Evolutionary conservation across 2,797 vertebrate genomes (phyloP), one percentile per base, ranked within the genome.

Genomic region (Tangara arthus): DNA sequence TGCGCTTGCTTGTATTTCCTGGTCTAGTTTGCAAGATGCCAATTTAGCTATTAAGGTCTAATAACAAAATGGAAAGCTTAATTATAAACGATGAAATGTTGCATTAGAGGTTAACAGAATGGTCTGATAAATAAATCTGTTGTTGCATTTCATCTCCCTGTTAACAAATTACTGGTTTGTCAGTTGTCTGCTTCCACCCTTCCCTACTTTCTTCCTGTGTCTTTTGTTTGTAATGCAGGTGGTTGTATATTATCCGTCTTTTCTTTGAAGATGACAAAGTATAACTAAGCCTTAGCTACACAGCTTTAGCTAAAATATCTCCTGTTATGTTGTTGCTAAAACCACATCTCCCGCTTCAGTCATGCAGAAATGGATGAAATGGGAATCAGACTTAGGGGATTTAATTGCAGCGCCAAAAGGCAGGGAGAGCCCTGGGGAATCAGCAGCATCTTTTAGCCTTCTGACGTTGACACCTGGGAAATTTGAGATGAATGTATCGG

Each of bases 31-130:
- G 34, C 46, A 77, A 92, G 85, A 60, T 91, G 56, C 56, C 41
- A 76, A 87, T 94, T 92, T 95, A 94, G 79, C 72, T 93, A 79
- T 91, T 93, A 94, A 84, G 32, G 30, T 82, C 56, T 91, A 93
- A 90, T 80, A 94, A 88, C 77, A 82, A 94, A 94, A 94, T 57
- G 56, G 63, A 93, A 94, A 88, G 44, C 63, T 90, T 87, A 94
- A 94, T 93, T 93, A 86, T 73, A 86, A 93, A 88, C 83, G 32
- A 94, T 77, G 20, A 94, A 92, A 90, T 73, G 47, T 76, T 79
- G 30, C 80, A 82, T 84, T 88, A 84, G 46, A 90, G 85, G 80
- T 95, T 91, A 96, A 94, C 55, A 70, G 70, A 94, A 78, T 32
- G 37, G 82, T 76, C 85, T 73, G 37, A 94, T 87, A 96, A 96